These are phyloP conservation scores for Calephelis virginiensis DNA, from an alignment of 1,140 invertebrate genomes.

Conservation along the genomic window DNA sequence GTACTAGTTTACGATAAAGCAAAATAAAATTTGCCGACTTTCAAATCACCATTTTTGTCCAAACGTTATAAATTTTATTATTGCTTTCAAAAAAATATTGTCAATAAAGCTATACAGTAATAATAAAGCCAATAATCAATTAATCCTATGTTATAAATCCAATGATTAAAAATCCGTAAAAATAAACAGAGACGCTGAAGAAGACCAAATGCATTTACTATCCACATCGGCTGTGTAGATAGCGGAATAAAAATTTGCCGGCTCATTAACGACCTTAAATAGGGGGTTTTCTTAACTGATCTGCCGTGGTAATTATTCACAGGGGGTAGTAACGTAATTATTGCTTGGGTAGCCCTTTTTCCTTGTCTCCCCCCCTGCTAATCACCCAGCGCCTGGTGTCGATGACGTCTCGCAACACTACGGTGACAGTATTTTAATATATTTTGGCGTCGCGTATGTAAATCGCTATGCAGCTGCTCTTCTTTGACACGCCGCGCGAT, in stretches of 20 bases:
- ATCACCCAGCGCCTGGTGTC: slow-evolving; percentile 65
- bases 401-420: slow-evolving; percentile 60
- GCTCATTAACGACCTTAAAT: slow-evolving; percentile 59
- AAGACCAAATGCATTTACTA: background rate
- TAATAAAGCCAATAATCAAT: too few relatives aligned
- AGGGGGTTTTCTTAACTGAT: slow-evolving; percentile 67
- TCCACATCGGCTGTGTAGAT: slow-evolving; percentile 10
- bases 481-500: slow-evolving; percentile 43
- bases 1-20: too few relatives aligned
- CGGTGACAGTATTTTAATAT: slow-evolving; percentile 75
- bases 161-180: too few relatives aligned
- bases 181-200: background rate
- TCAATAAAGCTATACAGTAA: too few relatives aligned
- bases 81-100: too few relatives aligned
- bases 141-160: too few relatives aligned
- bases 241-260: slow-evolving; percentile 58
- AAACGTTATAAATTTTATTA: too few relatives aligned
- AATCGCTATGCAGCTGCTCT: slow-evolving; percentile 58
- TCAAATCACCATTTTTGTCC: too few relatives aligned
- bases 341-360: slow-evolving; percentile 66
- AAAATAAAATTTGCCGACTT: too few relatives aligned
- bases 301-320: slow-evolving; percentile 54
- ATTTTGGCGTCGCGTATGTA: slow-evolving; percentile 67
- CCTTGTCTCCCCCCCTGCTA: slow-evolving; percentile 59
- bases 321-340: slow-evolving; percentile 70